Base-by-base conservation (phyloP, 2,797 vertebrate species). In the Tenualosa ilisha region DNA sequence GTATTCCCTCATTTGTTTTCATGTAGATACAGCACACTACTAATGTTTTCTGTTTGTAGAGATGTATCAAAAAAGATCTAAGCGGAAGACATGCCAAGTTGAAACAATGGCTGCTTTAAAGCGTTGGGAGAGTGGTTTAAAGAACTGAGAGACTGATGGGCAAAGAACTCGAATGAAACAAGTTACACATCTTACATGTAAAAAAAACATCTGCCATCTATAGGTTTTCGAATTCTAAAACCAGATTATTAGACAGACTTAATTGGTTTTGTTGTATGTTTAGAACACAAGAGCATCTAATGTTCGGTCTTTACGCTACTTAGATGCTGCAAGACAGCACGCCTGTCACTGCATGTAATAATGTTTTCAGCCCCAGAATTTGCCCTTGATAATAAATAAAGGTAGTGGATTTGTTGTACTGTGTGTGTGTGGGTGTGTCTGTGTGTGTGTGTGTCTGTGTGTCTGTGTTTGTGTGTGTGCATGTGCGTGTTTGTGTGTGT, bases 1-100 rank as follows among this genome's bases (percentile, higher is more conserved):
- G 85, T 87, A 85, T 89, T 88, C 89, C 86, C 81, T 87, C 56
- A 86, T 88, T 89, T 90, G 88, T 89, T 86, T 89, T 84, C 87
- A 82, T 87, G 84, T 86, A 88, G 86, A 90, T 89, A 88, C 82
- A 84, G 86, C 54, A 83, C 59, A 82, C 87, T 89, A 87, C 88
- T 89, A 88, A 89, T 83, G 75, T 84, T 89, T 91, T 91, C 89
- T 89, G 83, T 91, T 91, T 89, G 89, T 89, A 91, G 89, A 85
- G 87, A 89, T 84, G 24, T 88, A 87, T 85, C 86, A 89, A 91
- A 75, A 75, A 43, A 79, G 87, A 85, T 90, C 82, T 85, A 85
- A 50, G 37, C 83, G 83, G 72, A 85, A 86, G 83, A 83, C 43
- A 88, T 46, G 40, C 83, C 86, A 88, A 89, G 86, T 82, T 63